phyloP scores from a whole-genome alignment of 2,113 vertebrate species.

The Irena cyanogastra region DNA sequence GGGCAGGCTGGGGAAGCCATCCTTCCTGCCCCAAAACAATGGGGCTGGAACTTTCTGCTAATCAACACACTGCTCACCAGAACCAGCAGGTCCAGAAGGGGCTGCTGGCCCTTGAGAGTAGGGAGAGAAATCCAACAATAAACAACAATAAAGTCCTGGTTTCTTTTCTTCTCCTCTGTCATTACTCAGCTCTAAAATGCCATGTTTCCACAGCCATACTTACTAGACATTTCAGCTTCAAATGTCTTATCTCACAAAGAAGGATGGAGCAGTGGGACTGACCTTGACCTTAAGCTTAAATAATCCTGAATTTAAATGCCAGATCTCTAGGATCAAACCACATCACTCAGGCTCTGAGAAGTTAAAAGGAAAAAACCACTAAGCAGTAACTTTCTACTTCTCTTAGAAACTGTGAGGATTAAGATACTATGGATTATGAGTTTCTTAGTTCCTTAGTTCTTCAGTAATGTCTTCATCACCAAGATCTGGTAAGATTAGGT shows the following conservation, averaged over 20 bases:
- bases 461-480: not conserved
- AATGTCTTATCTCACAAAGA: not conserved
- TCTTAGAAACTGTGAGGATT: not conserved
- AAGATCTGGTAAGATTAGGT: slow-evolving; percentile 38
- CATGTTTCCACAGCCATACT: not conserved
- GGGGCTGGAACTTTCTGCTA: not conserved
- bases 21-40: not conserved
- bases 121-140: not conserved
- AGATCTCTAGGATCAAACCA: not conserved
- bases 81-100: not conserved
- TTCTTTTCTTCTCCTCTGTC: not conserved
- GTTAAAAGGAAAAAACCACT: not conserved
- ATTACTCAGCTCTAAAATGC: not conserved
- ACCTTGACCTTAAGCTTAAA: not conserved
- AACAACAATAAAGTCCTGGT: not conserved
- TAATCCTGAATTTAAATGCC: not conserved
- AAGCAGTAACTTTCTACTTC: not conserved
- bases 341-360: not conserved
- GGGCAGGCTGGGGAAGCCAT: not conserved
- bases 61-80: not conserved
- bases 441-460: not conserved
- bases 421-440: not conserved
- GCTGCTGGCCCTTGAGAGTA: not conserved
- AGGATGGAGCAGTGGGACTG: not conserved
- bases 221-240: not conserved